Evolutionary conservation across 2,888 invertebrate genomes (phyloP).

Genomic region (Fabriciana adippe): DNA sequence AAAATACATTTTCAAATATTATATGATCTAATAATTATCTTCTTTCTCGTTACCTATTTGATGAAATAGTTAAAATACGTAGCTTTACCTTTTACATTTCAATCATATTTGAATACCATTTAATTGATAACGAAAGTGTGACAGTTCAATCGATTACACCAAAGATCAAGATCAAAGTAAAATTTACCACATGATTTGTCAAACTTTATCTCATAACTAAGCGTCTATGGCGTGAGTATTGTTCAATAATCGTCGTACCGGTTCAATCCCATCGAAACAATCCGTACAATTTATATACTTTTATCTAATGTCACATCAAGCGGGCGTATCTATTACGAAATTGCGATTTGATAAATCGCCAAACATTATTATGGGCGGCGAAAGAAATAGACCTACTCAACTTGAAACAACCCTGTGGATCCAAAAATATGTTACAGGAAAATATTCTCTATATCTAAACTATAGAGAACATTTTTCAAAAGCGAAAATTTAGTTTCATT

Average conservation of each 20-base stretch:
- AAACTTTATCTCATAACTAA: slow-evolving; percentile 18
- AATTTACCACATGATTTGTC: slow-evolving; percentile 26
- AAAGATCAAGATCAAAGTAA: slow-evolving; percentile 8
- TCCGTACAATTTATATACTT: slow-evolving; percentile 59
- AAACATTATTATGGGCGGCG: slow-evolving; percentile 78
- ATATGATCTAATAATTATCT: no score
- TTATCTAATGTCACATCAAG: slow-evolving; percentile 72
- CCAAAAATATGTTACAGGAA: slow-evolving; percentile 41
- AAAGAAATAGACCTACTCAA: slow-evolving; percentile 78
- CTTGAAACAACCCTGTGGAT: slow-evolving; percentile 61
- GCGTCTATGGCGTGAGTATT: slow-evolving; percentile 19
- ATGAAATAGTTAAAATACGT: no score
- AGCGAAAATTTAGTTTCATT: slow-evolving; percentile 24
- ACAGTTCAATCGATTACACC: slow-evolving; percentile 10
- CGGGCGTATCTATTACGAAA: slow-evolving; percentile 79
- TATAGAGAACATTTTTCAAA: slow-evolving; percentile 48
- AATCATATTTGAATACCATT: background rate
- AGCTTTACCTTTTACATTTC: background rate
- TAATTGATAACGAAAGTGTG: slow-evolving; percentile 12
- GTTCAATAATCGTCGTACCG: slow-evolving; percentile 23
- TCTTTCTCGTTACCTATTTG: background rate
- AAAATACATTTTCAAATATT: no score
- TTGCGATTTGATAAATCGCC: slow-evolving; percentile 81
- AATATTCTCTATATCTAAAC: slow-evolving; percentile 48
- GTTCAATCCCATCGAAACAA: slow-evolving; percentile 37